Conservation (phyloP, 2,888 invertebrate species). For the Tridacna gigas region DNA sequence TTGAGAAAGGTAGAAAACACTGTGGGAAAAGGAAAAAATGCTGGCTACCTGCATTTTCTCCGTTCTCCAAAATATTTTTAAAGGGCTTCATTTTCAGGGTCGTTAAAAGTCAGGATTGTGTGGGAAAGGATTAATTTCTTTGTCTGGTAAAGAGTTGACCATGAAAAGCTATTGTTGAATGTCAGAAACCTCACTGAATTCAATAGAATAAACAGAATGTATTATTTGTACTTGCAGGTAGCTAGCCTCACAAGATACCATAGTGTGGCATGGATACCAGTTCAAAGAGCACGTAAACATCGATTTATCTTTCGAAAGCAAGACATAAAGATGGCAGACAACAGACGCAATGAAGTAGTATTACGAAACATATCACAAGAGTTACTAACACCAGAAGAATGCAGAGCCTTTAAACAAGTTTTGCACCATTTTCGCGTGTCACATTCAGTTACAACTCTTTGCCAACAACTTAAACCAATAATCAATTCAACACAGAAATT, state of each 20-base stretch:
- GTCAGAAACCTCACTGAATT: neutral
- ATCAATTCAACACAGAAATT: conserved; percentile 76
- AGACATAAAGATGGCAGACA: conserved; percentile 57
- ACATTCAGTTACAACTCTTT: conserved; percentile 73
- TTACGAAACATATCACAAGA: conserved; percentile 74
- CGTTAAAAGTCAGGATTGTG: neutral
- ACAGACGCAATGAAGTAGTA: conserved; percentile 66
- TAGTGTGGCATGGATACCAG: conserved; percentile 71
- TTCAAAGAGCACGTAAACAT: conserved; percentile 54
- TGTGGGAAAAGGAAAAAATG: too few relatives aligned
- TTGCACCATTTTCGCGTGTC: conserved; percentile 76
- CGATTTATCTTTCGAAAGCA: conserved; percentile 26
- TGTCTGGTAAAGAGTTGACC: neutral
- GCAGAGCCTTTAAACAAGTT: conserved; percentile 71
- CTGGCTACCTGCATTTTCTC: too few relatives aligned
- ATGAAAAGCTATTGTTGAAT: neutral
- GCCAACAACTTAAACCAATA: conserved; percentile 72
- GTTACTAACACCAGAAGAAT: conserved; percentile 71
- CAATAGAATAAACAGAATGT: neutral
- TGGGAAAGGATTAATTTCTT: neutral
- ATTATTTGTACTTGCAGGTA: conserved; percentile 65
- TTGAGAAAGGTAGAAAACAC: too few relatives aligned
- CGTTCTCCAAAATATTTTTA: neutral
- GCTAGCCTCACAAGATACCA: conserved; percentile 57
- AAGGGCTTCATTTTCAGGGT: neutral